Percentiles rank a stretch among this genome's conserved stretches.
Evolutionary conservation across 2,113 vertebrate genomes (phyloP).

Genomic region (Platysteira castanea): DNA sequence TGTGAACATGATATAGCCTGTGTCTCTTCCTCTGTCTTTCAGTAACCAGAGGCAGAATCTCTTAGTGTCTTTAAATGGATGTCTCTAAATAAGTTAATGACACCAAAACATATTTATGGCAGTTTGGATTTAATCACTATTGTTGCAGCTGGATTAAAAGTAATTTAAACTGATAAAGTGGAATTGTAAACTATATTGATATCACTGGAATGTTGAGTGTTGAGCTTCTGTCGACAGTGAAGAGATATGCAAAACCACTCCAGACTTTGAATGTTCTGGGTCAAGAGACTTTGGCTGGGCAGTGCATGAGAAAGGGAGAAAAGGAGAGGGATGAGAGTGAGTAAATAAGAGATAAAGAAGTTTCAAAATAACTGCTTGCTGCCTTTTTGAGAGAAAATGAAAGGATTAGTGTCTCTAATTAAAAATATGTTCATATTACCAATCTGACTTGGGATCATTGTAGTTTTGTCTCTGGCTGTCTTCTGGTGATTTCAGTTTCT

Average conservation of each 20-base stretch:
- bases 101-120: background rate
- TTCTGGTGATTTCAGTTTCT: background rate
- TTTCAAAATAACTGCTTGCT: background rate
- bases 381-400: background rate
- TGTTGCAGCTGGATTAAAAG: background rate
- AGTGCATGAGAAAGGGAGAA: background rate
- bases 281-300: background rate
- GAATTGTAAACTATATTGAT: background rate
- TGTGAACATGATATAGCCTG: fast-evolving
- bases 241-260: background rate
- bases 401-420: background rate
- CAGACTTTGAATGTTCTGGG: background rate
- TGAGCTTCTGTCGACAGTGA: background rate
- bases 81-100: background rate
- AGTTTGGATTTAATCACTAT: background rate
- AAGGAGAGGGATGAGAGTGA: background rate
- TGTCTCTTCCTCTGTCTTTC: background rate
- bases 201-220: background rate
- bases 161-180: background rate
- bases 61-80: background rate
- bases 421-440: background rate
- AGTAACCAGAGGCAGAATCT: background rate
- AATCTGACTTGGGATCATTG: background rate
- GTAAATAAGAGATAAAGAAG: background rate
- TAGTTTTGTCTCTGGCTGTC: background rate